phyloP scores from a whole-genome alignment of 2,888 invertebrate genomes.

The Minunthozetes semirufus region DNA sequence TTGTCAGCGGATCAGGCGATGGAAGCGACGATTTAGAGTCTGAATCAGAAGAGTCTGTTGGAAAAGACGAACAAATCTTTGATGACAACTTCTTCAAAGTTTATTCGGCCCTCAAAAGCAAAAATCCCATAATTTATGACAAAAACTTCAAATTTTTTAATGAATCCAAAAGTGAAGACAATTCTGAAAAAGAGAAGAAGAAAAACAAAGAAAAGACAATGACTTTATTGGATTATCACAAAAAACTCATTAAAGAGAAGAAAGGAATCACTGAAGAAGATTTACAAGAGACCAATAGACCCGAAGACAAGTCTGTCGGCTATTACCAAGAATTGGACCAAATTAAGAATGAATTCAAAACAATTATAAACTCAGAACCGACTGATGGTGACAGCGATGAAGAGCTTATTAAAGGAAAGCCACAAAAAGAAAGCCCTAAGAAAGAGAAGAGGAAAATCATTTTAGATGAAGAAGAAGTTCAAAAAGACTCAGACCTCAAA shows the following conservation, averaged over 20 bases:
- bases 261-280: slow-evolving; percentile 38
- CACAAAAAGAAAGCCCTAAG: neutral
- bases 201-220: slow-evolving; percentile 55
- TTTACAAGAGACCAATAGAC: slow-evolving; percentile 40
- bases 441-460: neutral
- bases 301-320: slow-evolving; percentile 50
- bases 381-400: slow-evolving; percentile 50
- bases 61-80: slow-evolving; percentile 38
- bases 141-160: slow-evolving; percentile 63
- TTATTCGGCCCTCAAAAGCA: slow-evolving; percentile 72
- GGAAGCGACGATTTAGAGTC: slow-evolving; percentile 31
- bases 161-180: slow-evolving; percentile 29
- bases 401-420: slow-evolving; percentile 47
- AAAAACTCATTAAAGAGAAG: slow-evolving; percentile 62
- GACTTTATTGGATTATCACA: slow-evolving; percentile 69
- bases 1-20: slow-evolving; percentile 23
- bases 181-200: slow-evolving; percentile 46
- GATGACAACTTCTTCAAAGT: slow-evolving; percentile 84
- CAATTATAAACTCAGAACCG: slow-evolving; percentile 47
- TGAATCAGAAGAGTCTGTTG: slow-evolving; percentile 24
- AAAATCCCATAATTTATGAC: slow-evolving; percentile 83
- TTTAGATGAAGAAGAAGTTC: slow-evolving; percentile 47
- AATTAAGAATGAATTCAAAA: slow-evolving; percentile 60
- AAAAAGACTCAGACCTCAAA: slow-evolving; percentile 52
- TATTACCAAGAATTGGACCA: slow-evolving; percentile 63